Percentiles rank a stretch among this genome's conserved stretches.
Evolutionary conservation across 2,888 invertebrate species (phyloP).

Genomic region (Oasisia sp.): DNA sequence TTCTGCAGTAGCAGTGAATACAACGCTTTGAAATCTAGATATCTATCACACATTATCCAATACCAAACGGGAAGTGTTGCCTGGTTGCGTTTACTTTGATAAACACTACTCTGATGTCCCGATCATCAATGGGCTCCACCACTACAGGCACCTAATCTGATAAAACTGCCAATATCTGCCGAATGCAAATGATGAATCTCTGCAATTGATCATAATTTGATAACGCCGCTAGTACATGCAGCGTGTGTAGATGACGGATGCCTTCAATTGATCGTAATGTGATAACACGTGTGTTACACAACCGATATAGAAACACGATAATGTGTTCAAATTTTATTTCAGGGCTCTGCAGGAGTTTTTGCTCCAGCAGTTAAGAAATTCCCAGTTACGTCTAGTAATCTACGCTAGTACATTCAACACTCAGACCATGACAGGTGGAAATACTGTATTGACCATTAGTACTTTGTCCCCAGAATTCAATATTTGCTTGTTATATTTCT

Average conservation of each 20-base stretch:
- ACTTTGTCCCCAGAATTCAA: not conserved
- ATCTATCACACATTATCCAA: not conserved
- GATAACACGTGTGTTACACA: not conserved
- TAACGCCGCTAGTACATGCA: not conserved
- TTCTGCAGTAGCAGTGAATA: not conserved
- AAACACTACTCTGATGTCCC: not conserved
- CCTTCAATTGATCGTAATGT: conserved; percentile 6
- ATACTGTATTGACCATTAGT: not conserved
- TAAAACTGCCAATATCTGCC: not conserved
- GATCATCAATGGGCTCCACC: not conserved
- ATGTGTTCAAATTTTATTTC: not conserved
- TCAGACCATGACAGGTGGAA: not conserved
- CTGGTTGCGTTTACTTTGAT: not conserved
- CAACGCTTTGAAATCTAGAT: not conserved
- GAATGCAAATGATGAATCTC: not conserved
- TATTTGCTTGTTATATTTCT: too few relatives aligned
- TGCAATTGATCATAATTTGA: conserved; percentile 12
- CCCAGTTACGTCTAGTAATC: not conserved
- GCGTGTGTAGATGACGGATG: not conserved
- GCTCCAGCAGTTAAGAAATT: not conserved
- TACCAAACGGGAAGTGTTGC: not conserved
- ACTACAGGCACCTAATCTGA: not conserved
- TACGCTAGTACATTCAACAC: not conserved
- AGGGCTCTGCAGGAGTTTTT: not conserved
- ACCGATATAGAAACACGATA: not conserved